phyloP scores from a whole-genome alignment of 1,140 invertebrate genomes.

The Pararge aegeria region DNA sequence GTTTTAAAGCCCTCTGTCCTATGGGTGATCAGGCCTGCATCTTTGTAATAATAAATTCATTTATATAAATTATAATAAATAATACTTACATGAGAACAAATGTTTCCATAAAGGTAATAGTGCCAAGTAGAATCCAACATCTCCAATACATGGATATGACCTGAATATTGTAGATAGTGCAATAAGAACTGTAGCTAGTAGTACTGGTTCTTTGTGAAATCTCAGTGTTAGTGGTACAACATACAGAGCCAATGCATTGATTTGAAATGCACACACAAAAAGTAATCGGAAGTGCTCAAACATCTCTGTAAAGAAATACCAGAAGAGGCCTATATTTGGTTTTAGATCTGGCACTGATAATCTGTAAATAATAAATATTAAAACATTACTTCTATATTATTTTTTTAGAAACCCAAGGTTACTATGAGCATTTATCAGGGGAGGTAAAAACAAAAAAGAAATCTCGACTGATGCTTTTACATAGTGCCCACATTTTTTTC shows the following conservation, averaged over 20 bases:
- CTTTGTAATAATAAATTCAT: too few relatives aligned
- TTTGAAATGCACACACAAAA: conserved; percentile 98
- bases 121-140: conserved; percentile 95
- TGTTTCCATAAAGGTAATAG: conserved; percentile 95
- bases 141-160: conserved; percentile 97
- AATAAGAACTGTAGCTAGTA: conserved; percentile 92
- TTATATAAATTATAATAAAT: conserved; percentile 1
- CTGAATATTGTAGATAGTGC: conserved; percentile 95
- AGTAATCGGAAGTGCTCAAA: conserved; percentile 98
- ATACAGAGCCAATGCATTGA: conserved; percentile 95
- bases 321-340: conserved; percentile 98
- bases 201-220: conserved; percentile 91
- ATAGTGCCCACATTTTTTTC: too few relatives aligned
- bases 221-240: conserved; percentile 92
- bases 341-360: conserved; percentile 94
- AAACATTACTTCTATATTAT: neutral
- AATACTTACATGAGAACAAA: conserved; percentile 90
- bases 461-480: too few relatives aligned
- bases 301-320: conserved; percentile 99
- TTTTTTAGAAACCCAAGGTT: too few relatives aligned
- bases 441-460: too few relatives aligned
- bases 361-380: conserved; percentile 72
- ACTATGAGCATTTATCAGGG: too few relatives aligned
- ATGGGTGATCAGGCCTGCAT: too few relatives aligned
- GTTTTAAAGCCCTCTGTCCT: too few relatives aligned